Conservation (phyloP, 2,797 vertebrate genomes). For the Eutrigla gurnardus region DNA sequence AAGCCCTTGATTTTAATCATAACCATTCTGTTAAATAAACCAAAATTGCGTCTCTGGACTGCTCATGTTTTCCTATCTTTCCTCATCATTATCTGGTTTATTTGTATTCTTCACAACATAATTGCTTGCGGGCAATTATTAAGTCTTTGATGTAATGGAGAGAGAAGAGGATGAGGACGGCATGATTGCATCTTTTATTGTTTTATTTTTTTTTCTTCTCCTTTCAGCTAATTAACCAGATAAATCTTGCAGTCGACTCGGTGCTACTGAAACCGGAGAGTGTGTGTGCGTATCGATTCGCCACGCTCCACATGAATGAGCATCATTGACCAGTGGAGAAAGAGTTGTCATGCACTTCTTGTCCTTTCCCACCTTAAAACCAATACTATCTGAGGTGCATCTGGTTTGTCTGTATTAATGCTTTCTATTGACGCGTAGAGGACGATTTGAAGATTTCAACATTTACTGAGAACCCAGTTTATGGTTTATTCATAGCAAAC, state of each 20-base stretch:
- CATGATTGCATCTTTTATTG: conserved; percentile 71
- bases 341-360: conserved; percentile 49
- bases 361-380: conserved; percentile 43
- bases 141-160: conserved; percentile 56
- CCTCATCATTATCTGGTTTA: conserved; percentile 46
- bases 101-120: conserved; percentile 37
- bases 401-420: conserved; percentile 34
- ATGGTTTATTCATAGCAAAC: conserved; percentile 39
- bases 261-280: conserved; percentile 67
- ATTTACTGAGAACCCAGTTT: conserved; percentile 37
- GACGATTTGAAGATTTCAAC: conserved; percentile 25
- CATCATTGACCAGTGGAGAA: conserved; percentile 67
- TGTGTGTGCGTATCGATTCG: conserved; percentile 75
- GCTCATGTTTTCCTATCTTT: conserved; percentile 34
- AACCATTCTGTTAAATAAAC: conserved; percentile 49
- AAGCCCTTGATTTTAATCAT: conserved; percentile 33
- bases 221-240: conserved; percentile 80
- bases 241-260: conserved; percentile 80
- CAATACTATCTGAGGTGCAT: conserved; percentile 24
- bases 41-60: conserved; percentile 6
- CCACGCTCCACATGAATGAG: conserved; percentile 59
- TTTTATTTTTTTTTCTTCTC: conserved; percentile 37
- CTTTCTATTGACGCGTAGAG: conserved; percentile 24
- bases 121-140: conserved; percentile 48
- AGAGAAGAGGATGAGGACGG: conserved; percentile 26